A percentile compares a stretch with the other conserved stretches of the same genome.
Conservation (phyloP, 35 echinoderm and acorn worm species). For the Apostichopus japonicus region DNA sequence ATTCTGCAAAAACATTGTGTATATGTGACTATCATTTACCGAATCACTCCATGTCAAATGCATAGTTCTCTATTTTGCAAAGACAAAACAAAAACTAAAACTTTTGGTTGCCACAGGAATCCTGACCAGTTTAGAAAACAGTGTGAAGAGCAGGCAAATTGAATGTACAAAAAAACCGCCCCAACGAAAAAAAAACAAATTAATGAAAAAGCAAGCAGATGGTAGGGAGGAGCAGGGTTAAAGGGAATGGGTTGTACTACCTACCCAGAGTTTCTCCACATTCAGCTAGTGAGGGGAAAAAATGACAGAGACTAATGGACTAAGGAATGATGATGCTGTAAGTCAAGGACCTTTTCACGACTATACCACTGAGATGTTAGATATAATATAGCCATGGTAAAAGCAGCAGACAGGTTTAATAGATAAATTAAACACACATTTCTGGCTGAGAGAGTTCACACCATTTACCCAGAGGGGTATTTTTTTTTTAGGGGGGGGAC, state of each 20-base stretch:
- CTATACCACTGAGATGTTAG: background rate
- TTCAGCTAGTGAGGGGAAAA: slow-evolving; percentile 69
- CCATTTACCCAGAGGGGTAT: background rate
- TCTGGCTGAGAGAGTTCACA: background rate
- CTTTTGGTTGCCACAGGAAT: background rate
- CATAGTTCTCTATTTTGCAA: too few relatives aligned
- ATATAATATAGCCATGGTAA: background rate
- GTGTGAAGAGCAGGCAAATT: background rate
- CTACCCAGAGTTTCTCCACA: slow-evolving; percentile 95
- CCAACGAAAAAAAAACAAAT: background rate
- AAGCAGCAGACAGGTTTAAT: slow-evolving; percentile 10
- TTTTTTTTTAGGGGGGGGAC: too few relatives aligned
- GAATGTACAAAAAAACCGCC: background rate
- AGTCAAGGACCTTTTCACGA: background rate
- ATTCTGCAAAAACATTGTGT: too few relatives aligned
- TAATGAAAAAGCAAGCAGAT: background rate
- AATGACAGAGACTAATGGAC: slow-evolving; percentile 47
- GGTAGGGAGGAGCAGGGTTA: background rate
- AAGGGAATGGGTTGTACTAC: slow-evolving; percentile 55
- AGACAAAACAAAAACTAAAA: too few relatives aligned
- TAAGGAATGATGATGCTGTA: slow-evolving; percentile 8
- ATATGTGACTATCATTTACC: too few relatives aligned
- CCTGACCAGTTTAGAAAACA: background rate
- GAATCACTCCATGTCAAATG: too few relatives aligned
- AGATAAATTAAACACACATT: background rate